Evolutionary conservation across 1,140 invertebrate genomes (phyloP), one percentile per base, ranked within the genome.

Genomic region (Calliphora vicina): DNA sequence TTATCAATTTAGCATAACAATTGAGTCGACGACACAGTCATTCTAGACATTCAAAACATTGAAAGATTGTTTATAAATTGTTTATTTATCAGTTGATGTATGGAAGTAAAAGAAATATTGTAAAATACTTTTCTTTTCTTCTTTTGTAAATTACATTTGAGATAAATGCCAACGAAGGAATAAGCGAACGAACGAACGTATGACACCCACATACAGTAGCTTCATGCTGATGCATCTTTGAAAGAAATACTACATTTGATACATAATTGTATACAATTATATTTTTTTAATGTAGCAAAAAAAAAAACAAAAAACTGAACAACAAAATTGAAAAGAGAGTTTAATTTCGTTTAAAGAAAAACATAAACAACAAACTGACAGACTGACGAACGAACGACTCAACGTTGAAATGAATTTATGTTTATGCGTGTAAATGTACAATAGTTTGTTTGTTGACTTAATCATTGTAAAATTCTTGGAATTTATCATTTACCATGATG

Each of bases 1-100:
- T 67, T 67, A 67, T 67, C 61, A 67, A 67, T 67, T 67, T 67
- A 23, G 61, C 61, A 67, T 67, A 67, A 67, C n/a, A 67, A 67
- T 67, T 67, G n/a, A 67, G 12, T 61, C 12, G 17, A 23, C 9
- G 50, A 23, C n/a, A 10, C n/a, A 67, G n/a, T 20, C 61, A 23
- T 23, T 67, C 23, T 23, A 67, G 61, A 67, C 61, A 67, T 67
- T 23, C 61, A 23, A 6, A 57, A 57, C 50, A 57, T 15, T 57
- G 3, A 17, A 57, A 57, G 50, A 67, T 67, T 67, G 20, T 67
- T 67, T 67, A 67, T 23, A 17, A 67, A 67, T 67, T 20, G 61
- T 67, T 23, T 67, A 17, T 67, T 67, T 67, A 67, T 20, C 17
- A 67, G n/a, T 23, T 67, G 23, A 67, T 23, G 61, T 67, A 17